phyloP scores from a whole-genome alignment of 2,888 invertebrate species.

The Griposia aprilina region DNA sequence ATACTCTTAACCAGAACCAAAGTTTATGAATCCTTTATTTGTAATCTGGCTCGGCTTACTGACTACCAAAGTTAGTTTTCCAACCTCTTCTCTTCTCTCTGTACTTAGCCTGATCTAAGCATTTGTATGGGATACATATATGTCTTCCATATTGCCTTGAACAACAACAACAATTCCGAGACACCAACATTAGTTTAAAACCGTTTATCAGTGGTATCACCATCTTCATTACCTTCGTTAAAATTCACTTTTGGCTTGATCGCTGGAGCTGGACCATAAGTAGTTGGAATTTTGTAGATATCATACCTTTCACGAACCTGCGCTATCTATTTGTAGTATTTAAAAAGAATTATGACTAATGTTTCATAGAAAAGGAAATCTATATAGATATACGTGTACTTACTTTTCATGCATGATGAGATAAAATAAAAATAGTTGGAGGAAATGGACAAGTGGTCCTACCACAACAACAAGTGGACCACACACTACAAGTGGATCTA shows the following conservation, averaged over 20 bases:
- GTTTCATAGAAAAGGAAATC: slow-evolving; percentile 35
- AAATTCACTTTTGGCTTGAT: not conserved
- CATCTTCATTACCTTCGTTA: not conserved
- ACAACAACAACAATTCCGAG: not conserved
- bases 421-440: not conserved
- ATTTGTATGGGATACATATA: not conserved
- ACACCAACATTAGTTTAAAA: not conserved
- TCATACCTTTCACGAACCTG: not conserved
- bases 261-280: not conserved
- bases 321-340: not conserved
- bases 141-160: not conserved
- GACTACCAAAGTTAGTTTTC: not conserved
- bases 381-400: slow-evolving; percentile 6
- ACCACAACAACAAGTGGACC: too few relatives aligned
- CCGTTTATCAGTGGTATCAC: too few relatives aligned
- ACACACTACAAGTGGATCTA: too few relatives aligned
- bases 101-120: not conserved
- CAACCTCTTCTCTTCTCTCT: not conserved
- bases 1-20: not conserved
- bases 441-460: slow-evolving; percentile 6
- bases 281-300: not conserved
- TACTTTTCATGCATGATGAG: slow-evolving; percentile 16
- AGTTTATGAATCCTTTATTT: slow-evolving; percentile 11
- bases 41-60: not conserved
- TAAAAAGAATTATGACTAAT: slow-evolving; percentile 28